These are phyloP conservation scores for Agrilus cyanescens DNA, from an alignment of 2,888 invertebrate species.

Conservation along the genomic window DNA sequence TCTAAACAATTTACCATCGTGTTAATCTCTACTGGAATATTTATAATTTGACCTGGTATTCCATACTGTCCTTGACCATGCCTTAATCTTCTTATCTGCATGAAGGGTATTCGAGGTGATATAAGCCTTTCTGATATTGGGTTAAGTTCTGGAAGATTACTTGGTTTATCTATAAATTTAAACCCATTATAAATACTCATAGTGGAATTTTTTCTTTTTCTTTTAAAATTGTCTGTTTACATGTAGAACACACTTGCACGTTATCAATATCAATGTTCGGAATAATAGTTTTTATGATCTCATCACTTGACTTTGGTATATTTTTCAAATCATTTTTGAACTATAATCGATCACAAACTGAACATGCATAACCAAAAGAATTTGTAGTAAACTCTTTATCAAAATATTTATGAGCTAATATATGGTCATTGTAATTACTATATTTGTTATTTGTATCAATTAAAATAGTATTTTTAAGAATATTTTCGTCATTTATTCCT, in stretches of 20 bases:
- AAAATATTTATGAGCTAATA: conserved; percentile 4
- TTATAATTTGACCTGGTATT: conserved; percentile 21
- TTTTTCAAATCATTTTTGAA: conserved; percentile 13
- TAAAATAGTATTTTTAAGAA: too few relatives aligned
- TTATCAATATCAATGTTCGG: too few relatives aligned
- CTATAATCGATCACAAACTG: conserved; percentile 17
- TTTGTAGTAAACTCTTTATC: conserved; percentile 7
- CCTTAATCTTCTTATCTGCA: conserved; percentile 19
- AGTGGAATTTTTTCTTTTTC: background rate
- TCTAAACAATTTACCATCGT: too few relatives aligned
- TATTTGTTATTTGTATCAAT: too few relatives aligned
- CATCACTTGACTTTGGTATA: background rate
- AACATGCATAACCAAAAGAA: conserved; percentile 12
- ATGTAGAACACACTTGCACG: too few relatives aligned
- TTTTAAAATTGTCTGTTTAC: too few relatives aligned
- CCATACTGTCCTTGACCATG: conserved; percentile 20
- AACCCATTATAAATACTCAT: conserved; percentile 18
- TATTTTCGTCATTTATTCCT: too few relatives aligned
- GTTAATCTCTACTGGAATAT: too few relatives aligned
- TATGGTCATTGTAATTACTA: too few relatives aligned
- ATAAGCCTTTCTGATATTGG: conserved; percentile 17
- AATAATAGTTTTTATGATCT: too few relatives aligned
- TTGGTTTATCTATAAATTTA: conserved; percentile 15
- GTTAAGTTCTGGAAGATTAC: conserved; percentile 14
- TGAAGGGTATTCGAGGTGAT: conserved; percentile 19